Base-by-base conservation (phyloP, 1,140 invertebrate species). In the Camponotus pennsylvanicus region DNA sequence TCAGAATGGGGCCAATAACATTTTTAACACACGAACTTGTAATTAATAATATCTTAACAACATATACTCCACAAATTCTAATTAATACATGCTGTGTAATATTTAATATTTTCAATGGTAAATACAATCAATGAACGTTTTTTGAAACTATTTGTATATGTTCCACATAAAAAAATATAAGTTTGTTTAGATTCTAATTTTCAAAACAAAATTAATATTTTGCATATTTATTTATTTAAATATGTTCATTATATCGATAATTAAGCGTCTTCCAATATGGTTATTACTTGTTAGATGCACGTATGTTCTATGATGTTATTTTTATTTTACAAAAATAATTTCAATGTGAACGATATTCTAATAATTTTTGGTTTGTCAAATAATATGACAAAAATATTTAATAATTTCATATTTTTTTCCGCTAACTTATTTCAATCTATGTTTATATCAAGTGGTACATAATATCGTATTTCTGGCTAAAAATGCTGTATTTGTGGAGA, bases 1-100 rank as follows among this genome's bases (percentile, higher is more conserved):
- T 78, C 42, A 78, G 76, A 78, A 66, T 66, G 76, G 76, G 76
- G 76, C 76, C 76, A 78, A 78, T 78, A 78, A 66, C 76, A 78
- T 66, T 78, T 66, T 78, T 45, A 64, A 78, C 42, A 42, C 42
- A 78, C 9, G 18, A 66, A 34, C 11, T 13, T 78, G 27, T 66
- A 66, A 52, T 55, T 57, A 75, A 78, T n/a, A 67, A 67, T 78
- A 66, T 66, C 3, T 64, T 64, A 77, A 64, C 64, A 40, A 7
- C 34, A 5, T 66, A 45, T 78, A 78, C 61, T 77, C 59, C 42
- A 66, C 76, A 49, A 78, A 27, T 78, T 78, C 42, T 32, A 27
- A 66, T 34, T 66, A 63, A 21, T 9, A 34, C 37, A 37, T 3
- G 18, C 27, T 78, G 42, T 11, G 42, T 64, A 64, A 64, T 32